Evolutionary conservation across 2,888 invertebrate genomes (phyloP).

Genomic region (Copidosoma aretas): DNA sequence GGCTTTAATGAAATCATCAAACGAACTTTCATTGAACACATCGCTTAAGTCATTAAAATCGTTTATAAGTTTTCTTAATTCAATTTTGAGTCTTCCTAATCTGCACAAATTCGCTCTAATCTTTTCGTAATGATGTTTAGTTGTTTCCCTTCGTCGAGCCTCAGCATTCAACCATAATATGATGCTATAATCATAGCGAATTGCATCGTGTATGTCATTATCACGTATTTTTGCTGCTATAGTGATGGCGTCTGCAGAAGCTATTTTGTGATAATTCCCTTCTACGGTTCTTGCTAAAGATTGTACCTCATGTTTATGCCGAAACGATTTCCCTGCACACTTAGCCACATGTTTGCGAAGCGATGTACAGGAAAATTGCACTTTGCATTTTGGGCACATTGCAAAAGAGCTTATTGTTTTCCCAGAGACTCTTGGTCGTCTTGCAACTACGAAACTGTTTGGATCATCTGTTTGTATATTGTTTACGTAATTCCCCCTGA

Average conservation of each 20-base stretch:
- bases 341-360: background rate
- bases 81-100: background rate
- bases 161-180: constrained; percentile 12
- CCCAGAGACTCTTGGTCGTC: background rate
- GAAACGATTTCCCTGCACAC: background rate
- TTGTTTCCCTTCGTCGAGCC: constrained; percentile 1
- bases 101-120: background rate
- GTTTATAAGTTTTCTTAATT: background rate
- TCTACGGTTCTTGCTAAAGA: background rate
- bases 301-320: background rate
- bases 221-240: constrained; percentile 3
- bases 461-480: background rate
- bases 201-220: background rate
- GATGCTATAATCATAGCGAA: background rate
- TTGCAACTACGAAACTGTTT: background rate
- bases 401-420: background rate
- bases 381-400: background rate
- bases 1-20: constrained; percentile 8
- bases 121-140: background rate
- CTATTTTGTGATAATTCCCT: constrained; percentile 4
- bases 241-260: background rate
- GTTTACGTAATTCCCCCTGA: background rate
- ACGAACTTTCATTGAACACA: constrained; percentile 7
- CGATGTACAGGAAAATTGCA: background rate
- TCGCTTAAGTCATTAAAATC: constrained; percentile 2